Percentiles rank a stretch among this genome's conserved stretches.
These are phyloP conservation scores for Lucinisca nassula DNA, from an alignment of 2,888 invertebrate genomes.

Conservation along the genomic window DNA sequence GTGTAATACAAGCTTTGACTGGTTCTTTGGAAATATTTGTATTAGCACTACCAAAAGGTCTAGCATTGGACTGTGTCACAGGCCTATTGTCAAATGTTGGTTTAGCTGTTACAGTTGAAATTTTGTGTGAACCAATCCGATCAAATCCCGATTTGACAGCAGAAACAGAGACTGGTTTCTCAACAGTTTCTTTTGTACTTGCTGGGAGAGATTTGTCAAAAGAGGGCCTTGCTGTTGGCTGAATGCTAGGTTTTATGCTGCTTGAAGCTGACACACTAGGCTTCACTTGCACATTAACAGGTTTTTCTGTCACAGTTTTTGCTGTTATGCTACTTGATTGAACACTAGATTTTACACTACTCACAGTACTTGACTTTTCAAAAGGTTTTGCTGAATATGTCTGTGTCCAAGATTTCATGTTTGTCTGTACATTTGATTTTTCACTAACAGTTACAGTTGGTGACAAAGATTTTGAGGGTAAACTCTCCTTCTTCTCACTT, in stretches of 20 bases:
- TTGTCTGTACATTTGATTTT: slow-evolving; percentile 16
- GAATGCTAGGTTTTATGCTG: not conserved
- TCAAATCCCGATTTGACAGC: slow-evolving; percentile 35
- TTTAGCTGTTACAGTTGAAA: slow-evolving; percentile 4
- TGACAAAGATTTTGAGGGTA: not conserved
- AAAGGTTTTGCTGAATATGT: slow-evolving; percentile 41
- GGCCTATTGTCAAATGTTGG: not conserved
- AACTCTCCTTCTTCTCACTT: not conserved
- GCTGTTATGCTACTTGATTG: slow-evolving; percentile 18
- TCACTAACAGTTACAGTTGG: not conserved
- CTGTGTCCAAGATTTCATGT: slow-evolving; percentile 48
- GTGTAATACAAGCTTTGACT: slow-evolving; percentile 22
- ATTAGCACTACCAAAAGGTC: slow-evolving; percentile 16
- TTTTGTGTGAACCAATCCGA: slow-evolving; percentile 14
- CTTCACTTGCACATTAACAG: slow-evolving; percentile 6
- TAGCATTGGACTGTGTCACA: not conserved
- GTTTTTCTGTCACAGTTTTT: slow-evolving; percentile 16
- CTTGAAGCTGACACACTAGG: not conserved
- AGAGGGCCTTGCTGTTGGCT: slow-evolving; percentile 5
- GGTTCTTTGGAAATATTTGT: slow-evolving; percentile 6
- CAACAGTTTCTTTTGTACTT: not conserved
- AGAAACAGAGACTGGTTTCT: not conserved
- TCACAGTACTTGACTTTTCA: slow-evolving; percentile 35
- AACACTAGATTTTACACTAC: slow-evolving; percentile 23
- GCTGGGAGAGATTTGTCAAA: not conserved